Evolutionary conservation across 2,113 vertebrate genomes (phyloP).

Genomic region (Bujurquina vittata): DNA sequence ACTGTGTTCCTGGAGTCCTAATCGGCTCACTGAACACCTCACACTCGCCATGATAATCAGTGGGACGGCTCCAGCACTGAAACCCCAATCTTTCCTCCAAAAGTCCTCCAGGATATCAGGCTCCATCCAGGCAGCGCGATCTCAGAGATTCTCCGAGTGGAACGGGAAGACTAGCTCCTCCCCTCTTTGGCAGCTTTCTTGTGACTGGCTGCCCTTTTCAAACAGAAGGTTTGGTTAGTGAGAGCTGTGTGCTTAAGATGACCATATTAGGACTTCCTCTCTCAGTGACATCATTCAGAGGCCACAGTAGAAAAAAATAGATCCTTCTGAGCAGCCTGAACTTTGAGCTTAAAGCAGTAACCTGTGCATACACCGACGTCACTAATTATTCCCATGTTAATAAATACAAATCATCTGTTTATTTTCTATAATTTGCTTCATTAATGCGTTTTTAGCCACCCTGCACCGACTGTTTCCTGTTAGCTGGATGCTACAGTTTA

Average conservation of each 20-base stretch:
- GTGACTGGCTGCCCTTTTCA: no score
- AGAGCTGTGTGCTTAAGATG: not conserved
- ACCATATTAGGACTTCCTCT: not conserved
- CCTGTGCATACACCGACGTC: no score
- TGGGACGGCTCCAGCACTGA: not conserved
- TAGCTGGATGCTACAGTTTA: not conserved
- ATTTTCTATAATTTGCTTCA: not conserved
- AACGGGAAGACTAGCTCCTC: no score
- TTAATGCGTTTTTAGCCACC: not conserved
- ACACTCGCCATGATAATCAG: not conserved
- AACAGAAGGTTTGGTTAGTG: no score
- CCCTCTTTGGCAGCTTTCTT: no score
- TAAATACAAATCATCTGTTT: fast-evolving
- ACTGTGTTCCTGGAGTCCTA: not conserved
- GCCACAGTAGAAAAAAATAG: not conserved
- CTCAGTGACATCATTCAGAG: not conserved
- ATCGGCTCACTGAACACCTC: not conserved
- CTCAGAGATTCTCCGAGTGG: no score
- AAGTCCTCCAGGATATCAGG: not conserved
- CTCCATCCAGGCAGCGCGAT: no score
- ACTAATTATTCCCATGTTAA: not conserved
- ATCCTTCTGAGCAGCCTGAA: no score
- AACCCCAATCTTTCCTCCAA: not conserved
- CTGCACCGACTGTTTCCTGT: fast-evolving
- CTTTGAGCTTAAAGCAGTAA: no score